A percentile compares a stretch with the other conserved stretches of the same genome.
Evolutionary conservation across 64 coral and sea anemone genomes (phyloP).

Genomic region (Stichodactyla mertensii): DNA sequence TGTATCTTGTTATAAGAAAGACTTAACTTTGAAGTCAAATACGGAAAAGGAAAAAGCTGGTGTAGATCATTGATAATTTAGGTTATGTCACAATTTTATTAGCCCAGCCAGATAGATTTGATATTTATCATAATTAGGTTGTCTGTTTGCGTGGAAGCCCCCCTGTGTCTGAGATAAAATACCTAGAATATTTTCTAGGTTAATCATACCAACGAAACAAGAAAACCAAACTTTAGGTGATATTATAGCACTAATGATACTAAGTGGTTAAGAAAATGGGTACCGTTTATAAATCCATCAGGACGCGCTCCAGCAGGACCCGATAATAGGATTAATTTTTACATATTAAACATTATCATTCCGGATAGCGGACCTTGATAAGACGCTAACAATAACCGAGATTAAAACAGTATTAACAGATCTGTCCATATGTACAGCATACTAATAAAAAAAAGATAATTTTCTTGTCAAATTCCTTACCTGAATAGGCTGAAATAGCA

Average conservation of each 20-base stretch:
- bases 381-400: background rate
- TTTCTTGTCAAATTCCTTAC: slow-evolving; percentile 25
- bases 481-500: slow-evolving; percentile 35
- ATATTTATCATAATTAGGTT: background rate
- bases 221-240: background rate
- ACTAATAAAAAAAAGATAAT: background rate
- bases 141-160: background rate
- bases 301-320: background rate
- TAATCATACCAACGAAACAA: background rate
- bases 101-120: background rate
- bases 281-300: background rate
- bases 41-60: background rate
- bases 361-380: background rate
- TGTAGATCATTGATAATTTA: background rate
- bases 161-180: background rate
- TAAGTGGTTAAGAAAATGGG: background rate
- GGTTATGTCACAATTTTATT: background rate
- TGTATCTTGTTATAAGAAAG: background rate
- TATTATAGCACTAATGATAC: background rate
- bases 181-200: background rate
- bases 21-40: background rate
- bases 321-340: background rate
- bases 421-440: background rate
- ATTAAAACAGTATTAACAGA: background rate
- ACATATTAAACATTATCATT: background rate